Conservation (phyloP, 2,888 invertebrate species). For the Melinopterus prodromus region DNA sequence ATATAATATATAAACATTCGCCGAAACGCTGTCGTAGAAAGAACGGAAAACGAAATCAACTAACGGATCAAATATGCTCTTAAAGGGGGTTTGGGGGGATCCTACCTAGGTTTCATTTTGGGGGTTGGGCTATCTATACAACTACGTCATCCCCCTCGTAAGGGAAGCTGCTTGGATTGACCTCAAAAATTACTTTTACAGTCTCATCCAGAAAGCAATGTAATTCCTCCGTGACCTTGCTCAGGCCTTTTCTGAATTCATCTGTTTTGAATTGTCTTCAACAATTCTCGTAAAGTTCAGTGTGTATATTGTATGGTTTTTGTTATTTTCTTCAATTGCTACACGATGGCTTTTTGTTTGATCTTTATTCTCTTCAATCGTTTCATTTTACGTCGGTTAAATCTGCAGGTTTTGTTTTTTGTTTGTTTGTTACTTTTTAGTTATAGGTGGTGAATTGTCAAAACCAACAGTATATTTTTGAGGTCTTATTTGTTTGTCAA, state of each 20-base stretch:
- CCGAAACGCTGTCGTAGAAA: slow-evolving; percentile 52
- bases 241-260: slow-evolving; percentile 61
- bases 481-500: slow-evolving; percentile 53
- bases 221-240: slow-evolving; percentile 59
- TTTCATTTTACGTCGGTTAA: slow-evolving; percentile 19
- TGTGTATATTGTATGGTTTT: slow-evolving; percentile 17
- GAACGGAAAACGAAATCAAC: slow-evolving; percentile 34
- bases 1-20: slow-evolving; percentile 52
- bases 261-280: slow-evolving; percentile 60
- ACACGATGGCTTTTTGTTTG: slow-evolving; percentile 20
- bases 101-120: slow-evolving; percentile 55
- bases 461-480: slow-evolving; percentile 63
- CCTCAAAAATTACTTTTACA: slow-evolving; percentile 63
- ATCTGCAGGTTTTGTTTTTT: slow-evolving; percentile 38
- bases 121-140: slow-evolving; percentile 57
- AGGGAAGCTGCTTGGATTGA: slow-evolving; percentile 56
- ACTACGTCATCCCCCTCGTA: slow-evolving; percentile 46
- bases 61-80: slow-evolving; percentile 49
- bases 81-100: slow-evolving; percentile 48
- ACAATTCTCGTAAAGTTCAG: slow-evolving; percentile 53
- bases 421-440: slow-evolving; percentile 43
- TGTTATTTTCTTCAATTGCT: slow-evolving; percentile 9
- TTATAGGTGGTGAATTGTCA: slow-evolving; percentile 59
- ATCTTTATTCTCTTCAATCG: slow-evolving; percentile 18
- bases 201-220: slow-evolving; percentile 63